Base-by-base conservation (phyloP, 2,888 invertebrate species). In the Thereva nobilitata region DNA sequence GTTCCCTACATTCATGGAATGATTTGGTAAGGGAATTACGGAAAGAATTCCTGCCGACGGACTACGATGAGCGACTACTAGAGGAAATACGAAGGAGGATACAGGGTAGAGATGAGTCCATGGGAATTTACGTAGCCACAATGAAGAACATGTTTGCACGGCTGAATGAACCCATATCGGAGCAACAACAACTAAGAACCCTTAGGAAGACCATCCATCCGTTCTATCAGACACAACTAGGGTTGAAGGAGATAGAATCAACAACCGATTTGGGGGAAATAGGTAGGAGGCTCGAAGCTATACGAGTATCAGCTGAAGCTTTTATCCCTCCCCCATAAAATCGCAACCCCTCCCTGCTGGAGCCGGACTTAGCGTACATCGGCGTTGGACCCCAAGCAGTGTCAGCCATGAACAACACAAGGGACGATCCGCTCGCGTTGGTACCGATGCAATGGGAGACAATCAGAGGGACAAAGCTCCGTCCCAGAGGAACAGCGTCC, bases 261-360 rank as follows among this genome's bases (percentile, higher is more conserved):
- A 23, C 34, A 4, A 8, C 10, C 0, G 7, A 54, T 1, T 10
- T 54, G 1, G 12, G 38, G 6, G 40, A 54, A 2, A 10, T 54
- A 5, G 54, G 54, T 0, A 41, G 40, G 7, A 38, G 34, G 7
- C 23, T 55, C 8, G 41, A 55, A 40, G 10, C 55, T 5, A 42
- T 55, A 1, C 55, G 42, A 0, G 34, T 8, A 8, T 41, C 55
- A 6, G 55, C 42, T 3, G 55, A 42, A 12, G 10, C 41, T 9
- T 55, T 55, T 1, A 42, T n/a, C 8, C 55, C 55, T 3, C 55
- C 55, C 23, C 55, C 41, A 6, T 54, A 10, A 3, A 54, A 12
- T 7, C 45, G 41, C 1, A 4, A 12, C 7, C n/a, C 3, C 2
- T 12, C 38, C 2, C 10, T 54, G 4, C 23, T 54, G 4, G 40